A percentile compares a stretch with the other conserved stretches of the same genome.
These are phyloP conservation scores for Leucopsar rothschildi DNA, from an alignment of 2,113 vertebrate species.

Conservation along the genomic window DNA sequence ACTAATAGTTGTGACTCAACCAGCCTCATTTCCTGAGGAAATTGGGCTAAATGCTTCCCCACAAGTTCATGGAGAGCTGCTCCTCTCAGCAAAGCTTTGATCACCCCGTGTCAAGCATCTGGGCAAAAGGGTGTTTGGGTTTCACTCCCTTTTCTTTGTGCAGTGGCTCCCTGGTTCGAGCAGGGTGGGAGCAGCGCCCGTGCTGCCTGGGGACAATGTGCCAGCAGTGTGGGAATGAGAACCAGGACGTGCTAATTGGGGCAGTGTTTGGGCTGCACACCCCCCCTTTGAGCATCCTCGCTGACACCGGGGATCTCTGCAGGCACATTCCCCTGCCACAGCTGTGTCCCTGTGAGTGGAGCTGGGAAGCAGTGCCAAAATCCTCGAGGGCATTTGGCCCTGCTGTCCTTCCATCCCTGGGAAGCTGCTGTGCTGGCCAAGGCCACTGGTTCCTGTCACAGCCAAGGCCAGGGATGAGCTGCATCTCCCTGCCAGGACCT, in stretches of 20 bases:
- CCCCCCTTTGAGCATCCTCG: not conserved
- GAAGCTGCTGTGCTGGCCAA: not conserved
- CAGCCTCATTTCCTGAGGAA: conserved; percentile 53
- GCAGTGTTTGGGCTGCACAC: not conserved
- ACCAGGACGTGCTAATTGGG: not conserved
- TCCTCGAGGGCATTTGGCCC: not conserved
- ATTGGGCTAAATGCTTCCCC: not conserved
- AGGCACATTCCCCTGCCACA: not conserved
- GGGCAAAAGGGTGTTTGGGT: not conserved
- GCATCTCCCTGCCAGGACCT: not conserved
- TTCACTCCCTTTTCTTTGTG: not conserved
- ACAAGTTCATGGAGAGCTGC: not conserved
- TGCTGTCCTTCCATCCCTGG: not conserved
- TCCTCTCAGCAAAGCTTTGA: not conserved
- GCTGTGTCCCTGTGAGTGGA: not conserved
- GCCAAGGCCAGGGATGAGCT: not conserved
- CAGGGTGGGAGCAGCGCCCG: not conserved
- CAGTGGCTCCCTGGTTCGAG: not conserved
- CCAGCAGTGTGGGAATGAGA: not conserved
- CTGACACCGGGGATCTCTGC: not conserved
- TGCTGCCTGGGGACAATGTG: not conserved
- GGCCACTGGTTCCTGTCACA: not conserved
- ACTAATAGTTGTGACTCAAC: conserved; percentile 44
- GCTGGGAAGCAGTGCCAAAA: not conserved
- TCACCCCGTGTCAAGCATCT: not conserved